Evolutionary conservation across 2,888 invertebrate species (phyloP).

Genomic region (Augochlorella aurata): DNA sequence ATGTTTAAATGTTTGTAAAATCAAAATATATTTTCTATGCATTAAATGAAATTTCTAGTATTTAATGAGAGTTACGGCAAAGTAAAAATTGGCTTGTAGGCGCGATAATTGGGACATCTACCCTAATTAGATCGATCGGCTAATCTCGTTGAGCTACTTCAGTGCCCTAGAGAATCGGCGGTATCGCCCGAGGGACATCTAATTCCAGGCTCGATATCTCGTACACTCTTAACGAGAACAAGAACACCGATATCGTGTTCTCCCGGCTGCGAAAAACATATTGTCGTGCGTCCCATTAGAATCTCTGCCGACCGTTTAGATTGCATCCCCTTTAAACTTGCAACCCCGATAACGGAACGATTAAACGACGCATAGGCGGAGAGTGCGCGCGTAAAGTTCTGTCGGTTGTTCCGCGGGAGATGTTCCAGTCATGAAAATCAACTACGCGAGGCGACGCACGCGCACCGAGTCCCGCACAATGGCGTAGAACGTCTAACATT

Average conservation of each 20-base stretch:
- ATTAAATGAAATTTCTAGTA: too few relatives aligned
- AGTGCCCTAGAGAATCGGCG: neutral
- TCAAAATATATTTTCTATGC: too few relatives aligned
- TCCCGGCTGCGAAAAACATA: conserved; percentile 15
- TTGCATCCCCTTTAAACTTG: conserved; percentile 37
- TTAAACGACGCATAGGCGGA: conserved; percentile 26
- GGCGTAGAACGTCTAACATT: too few relatives aligned
- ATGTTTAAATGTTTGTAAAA: too few relatives aligned
- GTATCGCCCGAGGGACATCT: conserved; percentile 9
- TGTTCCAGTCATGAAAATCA: neutral
- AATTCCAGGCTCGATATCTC: conserved; percentile 18
- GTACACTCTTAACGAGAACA: neutral
- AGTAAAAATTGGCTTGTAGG: too few relatives aligned
- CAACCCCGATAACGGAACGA: conserved; percentile 43
- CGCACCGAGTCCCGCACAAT: too few relatives aligned
- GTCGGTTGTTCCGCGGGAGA: conserved; percentile 13
- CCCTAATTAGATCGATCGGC: neutral
- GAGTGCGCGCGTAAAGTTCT: conserved; percentile 53
- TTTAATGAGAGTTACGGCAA: too few relatives aligned
- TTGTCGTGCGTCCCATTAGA: conserved; percentile 1
- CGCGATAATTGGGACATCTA: too few relatives aligned
- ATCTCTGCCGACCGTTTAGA: conserved; percentile 32
- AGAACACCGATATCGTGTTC: conserved; percentile 1
- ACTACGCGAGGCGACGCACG: too few relatives aligned
- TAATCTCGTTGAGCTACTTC: conserved; percentile 4